Percentiles rank a stretch among this genome's conserved stretches.
Evolutionary conservation across 64 coral and sea anemone species (phyloP).

Genomic region (Acropora tenuis): DNA sequence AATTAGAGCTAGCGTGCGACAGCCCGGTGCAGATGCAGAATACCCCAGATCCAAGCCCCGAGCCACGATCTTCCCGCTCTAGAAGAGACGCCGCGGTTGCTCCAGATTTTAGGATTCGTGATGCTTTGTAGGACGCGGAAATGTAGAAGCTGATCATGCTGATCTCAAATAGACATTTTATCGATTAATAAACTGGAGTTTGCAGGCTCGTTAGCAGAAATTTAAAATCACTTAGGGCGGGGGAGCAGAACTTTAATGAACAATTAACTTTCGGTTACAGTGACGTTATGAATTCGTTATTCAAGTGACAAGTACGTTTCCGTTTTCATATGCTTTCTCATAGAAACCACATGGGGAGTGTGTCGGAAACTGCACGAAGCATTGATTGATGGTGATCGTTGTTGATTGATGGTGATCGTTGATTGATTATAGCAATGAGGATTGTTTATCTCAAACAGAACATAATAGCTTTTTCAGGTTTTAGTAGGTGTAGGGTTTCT

Average conservation of each 20-base stretch:
- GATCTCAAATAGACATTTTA: not conserved
- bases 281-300: too few species aligned
- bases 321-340: too few species aligned
- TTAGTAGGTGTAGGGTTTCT: not conserved
- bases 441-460: not conserved
- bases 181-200: not conserved
- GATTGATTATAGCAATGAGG: not conserved
- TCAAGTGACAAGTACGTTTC: too few species aligned
- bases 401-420: too few species aligned
- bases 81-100: slow-evolving; percentile 50
- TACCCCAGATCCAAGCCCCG: not conserved
- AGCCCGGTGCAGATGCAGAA: not conserved
- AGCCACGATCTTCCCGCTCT: not conserved
- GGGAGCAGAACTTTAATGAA: slow-evolving; percentile 9
- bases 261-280: slow-evolving; percentile 2
- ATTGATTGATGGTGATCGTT: too few species aligned
- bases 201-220: not conserved
- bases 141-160: slow-evolving; percentile 11
- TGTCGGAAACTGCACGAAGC: too few species aligned
- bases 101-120: slow-evolving; percentile 3
- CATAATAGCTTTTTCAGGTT: not conserved
- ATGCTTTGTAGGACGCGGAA: slow-evolving; percentile 7
- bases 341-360: too few species aligned
- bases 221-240: not conserved
- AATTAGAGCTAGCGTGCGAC: slow-evolving; percentile 48